Evolutionary conservation across 2,113 vertebrate genomes (phyloP).

Genomic region (Arenaria interpres): DNA sequence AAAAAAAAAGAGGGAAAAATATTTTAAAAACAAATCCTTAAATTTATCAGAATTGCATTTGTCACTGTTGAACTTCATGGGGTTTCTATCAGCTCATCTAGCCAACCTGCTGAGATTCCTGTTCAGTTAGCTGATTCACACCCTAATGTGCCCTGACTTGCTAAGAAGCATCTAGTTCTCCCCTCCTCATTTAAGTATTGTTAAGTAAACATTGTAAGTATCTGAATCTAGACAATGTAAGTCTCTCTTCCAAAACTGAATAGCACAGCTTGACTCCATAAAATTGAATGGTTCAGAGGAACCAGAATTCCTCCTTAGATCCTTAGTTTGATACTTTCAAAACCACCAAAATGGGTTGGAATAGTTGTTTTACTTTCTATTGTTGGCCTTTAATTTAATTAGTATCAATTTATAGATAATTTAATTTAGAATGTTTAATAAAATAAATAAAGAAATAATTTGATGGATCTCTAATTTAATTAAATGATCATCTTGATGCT

Average conservation of each 20-base stretch:
- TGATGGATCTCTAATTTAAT: neutral
- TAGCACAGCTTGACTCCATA: neutral
- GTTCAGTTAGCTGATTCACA: neutral
- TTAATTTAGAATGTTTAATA: neutral
- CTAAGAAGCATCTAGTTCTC: neutral
- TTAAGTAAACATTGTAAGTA: accelerated
- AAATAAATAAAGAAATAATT: neutral
- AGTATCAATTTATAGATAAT: neutral
- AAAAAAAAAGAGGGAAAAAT: neutral
- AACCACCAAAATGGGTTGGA: neutral
- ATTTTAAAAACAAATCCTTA: neutral
- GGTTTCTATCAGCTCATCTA: neutral
- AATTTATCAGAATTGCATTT: neutral
- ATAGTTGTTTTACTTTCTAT: neutral
- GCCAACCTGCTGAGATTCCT: neutral
- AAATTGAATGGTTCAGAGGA: neutral
- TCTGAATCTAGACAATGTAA: neutral
- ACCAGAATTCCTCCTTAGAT: neutral
- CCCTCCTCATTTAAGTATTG: neutral
- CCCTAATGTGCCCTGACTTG: accelerated
- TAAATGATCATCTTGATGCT: neutral
- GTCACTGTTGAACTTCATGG: neutral
- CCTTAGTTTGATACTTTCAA: neutral
- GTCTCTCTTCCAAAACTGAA: neutral
- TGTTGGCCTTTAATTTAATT: neutral